phyloP scores from a whole-genome alignment of 2,113 vertebrate genomes.

The Gymnobelideus leadbeateri region DNA sequence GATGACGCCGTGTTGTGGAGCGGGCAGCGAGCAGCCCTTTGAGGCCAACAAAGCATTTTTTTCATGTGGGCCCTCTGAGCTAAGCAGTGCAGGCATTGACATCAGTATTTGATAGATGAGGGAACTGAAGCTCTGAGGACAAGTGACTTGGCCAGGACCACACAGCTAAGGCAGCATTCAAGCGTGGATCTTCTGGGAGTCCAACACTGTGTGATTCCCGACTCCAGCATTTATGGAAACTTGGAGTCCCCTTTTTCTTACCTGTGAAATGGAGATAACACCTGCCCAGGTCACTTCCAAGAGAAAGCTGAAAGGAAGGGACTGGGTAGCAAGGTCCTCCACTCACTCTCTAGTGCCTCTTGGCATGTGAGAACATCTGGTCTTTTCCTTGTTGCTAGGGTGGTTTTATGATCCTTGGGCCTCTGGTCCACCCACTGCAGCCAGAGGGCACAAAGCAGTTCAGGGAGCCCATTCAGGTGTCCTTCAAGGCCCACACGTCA shows the following conservation, averaged over 20 bases:
- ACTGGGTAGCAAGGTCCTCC: too few relatives aligned
- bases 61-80: background rate
- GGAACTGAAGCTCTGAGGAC: background rate
- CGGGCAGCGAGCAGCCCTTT: too few relatives aligned
- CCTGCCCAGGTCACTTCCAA: background rate
- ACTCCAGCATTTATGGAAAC: background rate
- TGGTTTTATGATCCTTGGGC: background rate
- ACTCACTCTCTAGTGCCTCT: background rate
- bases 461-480: background rate
- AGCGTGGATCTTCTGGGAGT: too few relatives aligned
- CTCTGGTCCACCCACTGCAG: too few relatives aligned
- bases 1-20: too few relatives aligned
- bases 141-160: background rate
- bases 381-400: background rate
- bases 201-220: background rate
- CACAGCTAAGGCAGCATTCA: background rate
- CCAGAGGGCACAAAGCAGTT: background rate
- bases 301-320: background rate
- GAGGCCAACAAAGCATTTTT: background rate
- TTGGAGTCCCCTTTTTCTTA: background rate
- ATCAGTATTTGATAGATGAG: background rate
- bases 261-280: background rate
- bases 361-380: background rate
- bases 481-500: background rate
- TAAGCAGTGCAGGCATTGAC: background rate